Conservation (phyloP, 2,797 vertebrate species). For the Rhabdophis nuchalis region DNA sequence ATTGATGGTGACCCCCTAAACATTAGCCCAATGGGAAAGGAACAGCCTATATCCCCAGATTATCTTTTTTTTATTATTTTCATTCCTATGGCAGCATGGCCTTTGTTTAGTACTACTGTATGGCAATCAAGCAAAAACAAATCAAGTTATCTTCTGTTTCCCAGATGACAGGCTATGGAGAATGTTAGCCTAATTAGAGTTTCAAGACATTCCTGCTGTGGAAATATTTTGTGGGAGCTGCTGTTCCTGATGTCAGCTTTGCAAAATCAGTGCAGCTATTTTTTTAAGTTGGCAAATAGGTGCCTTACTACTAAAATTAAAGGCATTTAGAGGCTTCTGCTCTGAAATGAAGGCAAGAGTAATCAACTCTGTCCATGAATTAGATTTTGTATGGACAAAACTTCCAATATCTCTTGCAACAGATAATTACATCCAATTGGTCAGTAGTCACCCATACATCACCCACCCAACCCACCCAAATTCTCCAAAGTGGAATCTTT, state of each 20-base stretch:
- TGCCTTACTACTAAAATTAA: not conserved
- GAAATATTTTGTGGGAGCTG: conserved; percentile 5
- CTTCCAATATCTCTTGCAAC: not conserved
- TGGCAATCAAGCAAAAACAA: not conserved
- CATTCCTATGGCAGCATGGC: too few species aligned
- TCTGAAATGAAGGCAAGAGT: not conserved
- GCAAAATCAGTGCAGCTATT: not conserved
- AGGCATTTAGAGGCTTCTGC: not conserved
- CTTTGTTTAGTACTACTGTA: not conserved
- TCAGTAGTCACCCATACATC: not conserved
- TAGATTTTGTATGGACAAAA: not conserved
- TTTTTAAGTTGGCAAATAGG: not conserved
- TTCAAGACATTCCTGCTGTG: not conserved
- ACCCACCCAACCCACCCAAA: not conserved
- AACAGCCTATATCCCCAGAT: not conserved
- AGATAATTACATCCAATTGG: not conserved
- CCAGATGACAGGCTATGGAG: not conserved
- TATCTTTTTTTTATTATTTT: not conserved
- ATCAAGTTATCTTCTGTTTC: conserved; percentile 11
- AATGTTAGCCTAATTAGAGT: conserved; percentile 10
- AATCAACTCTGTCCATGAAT: not conserved
- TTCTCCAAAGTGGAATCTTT: not conserved
- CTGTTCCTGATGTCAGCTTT: not conserved
- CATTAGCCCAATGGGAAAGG: not conserved
- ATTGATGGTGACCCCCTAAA: fast-evolving